These are phyloP conservation scores for Crossocerus cetratus DNA, from an alignment of 2,888 invertebrate genomes.

Conservation along the genomic window DNA sequence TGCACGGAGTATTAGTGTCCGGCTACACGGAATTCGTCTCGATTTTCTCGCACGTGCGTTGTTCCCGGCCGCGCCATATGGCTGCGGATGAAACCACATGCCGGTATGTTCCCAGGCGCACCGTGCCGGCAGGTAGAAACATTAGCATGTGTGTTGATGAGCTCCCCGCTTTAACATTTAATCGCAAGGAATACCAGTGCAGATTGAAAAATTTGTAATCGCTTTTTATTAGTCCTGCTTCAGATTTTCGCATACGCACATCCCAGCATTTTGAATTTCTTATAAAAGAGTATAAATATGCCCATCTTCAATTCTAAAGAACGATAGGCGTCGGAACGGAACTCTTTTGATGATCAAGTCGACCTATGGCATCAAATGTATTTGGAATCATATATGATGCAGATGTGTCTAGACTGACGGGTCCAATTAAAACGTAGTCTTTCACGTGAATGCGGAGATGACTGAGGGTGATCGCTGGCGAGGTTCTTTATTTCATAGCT, in stretches of 20 bases:
- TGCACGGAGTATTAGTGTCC: constrained; percentile 8
- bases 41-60: constrained; percentile 50
- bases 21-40: constrained; percentile 23
- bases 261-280: too few relatives aligned
- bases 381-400: not conserved
- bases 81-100: constrained; percentile 62
- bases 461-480: too few relatives aligned
- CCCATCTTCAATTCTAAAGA: too few relatives aligned
- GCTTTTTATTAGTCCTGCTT: too few relatives aligned
- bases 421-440: constrained; percentile 26
- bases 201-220: too few relatives aligned
- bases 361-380: too few relatives aligned
- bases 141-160: constrained; percentile 41
- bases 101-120: constrained; percentile 63
- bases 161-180: constrained; percentile 20
- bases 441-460: not conserved
- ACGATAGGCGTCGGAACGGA: too few relatives aligned
- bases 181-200: not conserved
- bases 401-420: not conserved
- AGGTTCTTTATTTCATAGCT: too few relatives aligned
- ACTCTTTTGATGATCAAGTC: too few relatives aligned
- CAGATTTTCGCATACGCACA: too few relatives aligned
- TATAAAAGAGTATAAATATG: too few relatives aligned
- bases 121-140: constrained; percentile 51
- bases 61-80: constrained; percentile 60